These are phyloP conservation scores for Clamator glandarius DNA, from an alignment of 2,797 vertebrate genomes.

Conservation along the genomic window DNA sequence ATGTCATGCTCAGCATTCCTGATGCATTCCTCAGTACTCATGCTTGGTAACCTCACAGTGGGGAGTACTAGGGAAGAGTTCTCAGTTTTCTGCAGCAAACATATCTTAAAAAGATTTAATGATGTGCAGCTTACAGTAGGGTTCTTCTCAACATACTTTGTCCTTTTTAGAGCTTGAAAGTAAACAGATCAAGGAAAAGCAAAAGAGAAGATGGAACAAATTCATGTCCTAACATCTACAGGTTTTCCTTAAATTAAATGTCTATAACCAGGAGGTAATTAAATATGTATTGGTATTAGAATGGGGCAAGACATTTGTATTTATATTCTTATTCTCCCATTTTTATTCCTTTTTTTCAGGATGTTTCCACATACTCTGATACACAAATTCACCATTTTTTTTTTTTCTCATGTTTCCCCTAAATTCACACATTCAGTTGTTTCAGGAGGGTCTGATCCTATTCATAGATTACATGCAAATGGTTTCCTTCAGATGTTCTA, in stretches of 20 bases:
- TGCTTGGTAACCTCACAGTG: not conserved
- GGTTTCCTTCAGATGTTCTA: not conserved
- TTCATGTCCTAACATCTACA: not conserved
- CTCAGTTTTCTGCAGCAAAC: not conserved
- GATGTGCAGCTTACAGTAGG: not conserved
- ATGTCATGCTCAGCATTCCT: not conserved
- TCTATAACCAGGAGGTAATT: not conserved
- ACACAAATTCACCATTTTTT: not conserved
- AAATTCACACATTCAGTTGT: not conserved
- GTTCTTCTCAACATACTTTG: not conserved
- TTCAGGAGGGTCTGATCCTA: not conserved
- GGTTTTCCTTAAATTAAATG: not conserved
- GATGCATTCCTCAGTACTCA: not conserved
- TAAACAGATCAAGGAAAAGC: not conserved
- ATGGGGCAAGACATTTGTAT: not conserved
- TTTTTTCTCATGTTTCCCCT: not conserved
- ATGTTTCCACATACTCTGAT: not conserved
- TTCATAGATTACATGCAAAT: not conserved
- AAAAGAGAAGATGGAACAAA: not conserved
- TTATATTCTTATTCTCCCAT: not conserved
- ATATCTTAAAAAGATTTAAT: not conserved
- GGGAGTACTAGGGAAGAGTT: not conserved
- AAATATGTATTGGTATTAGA: not conserved
- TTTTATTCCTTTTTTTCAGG: not conserved
- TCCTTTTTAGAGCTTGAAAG: not conserved